Percentiles rank a stretch among this genome's conserved stretches.
These are phyloP conservation scores for Craseonycteris thonglongyai DNA, from an alignment of 2,113 vertebrate species.

Conservation along the genomic window DNA sequence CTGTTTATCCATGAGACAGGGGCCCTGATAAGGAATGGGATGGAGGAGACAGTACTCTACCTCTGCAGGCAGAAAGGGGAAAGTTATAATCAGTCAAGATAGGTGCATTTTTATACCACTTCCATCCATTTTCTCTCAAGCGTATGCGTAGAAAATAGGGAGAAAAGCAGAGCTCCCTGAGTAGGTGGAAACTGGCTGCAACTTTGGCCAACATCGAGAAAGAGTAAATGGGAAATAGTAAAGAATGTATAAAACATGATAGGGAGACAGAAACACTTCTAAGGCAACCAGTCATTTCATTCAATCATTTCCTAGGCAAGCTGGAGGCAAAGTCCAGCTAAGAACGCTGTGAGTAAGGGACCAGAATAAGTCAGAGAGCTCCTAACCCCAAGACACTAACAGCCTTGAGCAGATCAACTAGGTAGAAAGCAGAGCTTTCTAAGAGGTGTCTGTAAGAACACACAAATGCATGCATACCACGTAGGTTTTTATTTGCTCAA, in stretches of 20 bases:
- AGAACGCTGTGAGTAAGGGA: neutral
- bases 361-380: neutral
- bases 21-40: neutral
- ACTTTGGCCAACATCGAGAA: neutral
- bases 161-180: neutral
- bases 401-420: neutral
- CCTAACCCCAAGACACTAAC: neutral
- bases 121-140: neutral
- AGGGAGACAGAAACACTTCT: neutral
- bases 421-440: neutral
- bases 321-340: neutral
- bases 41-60: neutral
- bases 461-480: neutral
- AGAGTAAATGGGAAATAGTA: neutral
- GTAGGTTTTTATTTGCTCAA: neutral
- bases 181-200: neutral
- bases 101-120: neutral
- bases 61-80: neutral
- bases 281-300: neutral
- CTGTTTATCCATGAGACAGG: neutral
- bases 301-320: neutral
- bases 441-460: neutral
- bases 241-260: neutral
- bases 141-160: neutral
- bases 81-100: neutral